A percentile compares a stretch with the other conserved stretches of the same genome.
Conservation (phyloP, 2,888 invertebrate genomes). For the Drosophila birchii region DNA sequence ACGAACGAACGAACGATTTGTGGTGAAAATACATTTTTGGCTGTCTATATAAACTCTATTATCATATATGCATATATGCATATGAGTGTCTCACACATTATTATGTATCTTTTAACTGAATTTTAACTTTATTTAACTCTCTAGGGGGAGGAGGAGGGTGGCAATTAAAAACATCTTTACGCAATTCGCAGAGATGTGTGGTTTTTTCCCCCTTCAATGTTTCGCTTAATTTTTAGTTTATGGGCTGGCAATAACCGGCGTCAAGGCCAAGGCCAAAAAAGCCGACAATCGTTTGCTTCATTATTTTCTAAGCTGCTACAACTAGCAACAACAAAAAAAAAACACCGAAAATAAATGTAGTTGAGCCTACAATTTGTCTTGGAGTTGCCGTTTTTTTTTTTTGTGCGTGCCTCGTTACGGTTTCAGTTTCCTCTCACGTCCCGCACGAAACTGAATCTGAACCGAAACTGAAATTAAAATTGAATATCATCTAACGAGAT, state of each 20-base stretch:
- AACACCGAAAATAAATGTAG: conserved; percentile 33
- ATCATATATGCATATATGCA: conserved; percentile 38
- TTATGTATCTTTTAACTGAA: not conserved
- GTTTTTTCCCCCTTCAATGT: conserved; percentile 25
- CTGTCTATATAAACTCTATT: conserved; percentile 16
- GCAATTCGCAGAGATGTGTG: conserved; percentile 54
- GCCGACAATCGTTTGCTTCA: conserved; percentile 52
- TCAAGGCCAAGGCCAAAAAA: conserved; percentile 77
- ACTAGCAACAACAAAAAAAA: conserved; percentile 53
- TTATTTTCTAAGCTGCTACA: conserved; percentile 74
- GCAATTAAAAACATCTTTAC: conserved; percentile 58
- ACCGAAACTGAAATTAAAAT: conserved; percentile 58
- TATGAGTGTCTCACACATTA: conserved; percentile 20
- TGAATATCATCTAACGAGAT: conserved; percentile 47
- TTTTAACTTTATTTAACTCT: not conserved
- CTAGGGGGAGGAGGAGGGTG: not conserved
- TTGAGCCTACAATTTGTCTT: conserved; percentile 49
- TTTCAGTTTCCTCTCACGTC: conserved; percentile 27
- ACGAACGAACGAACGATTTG: not conserved
- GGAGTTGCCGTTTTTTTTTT: conserved; percentile 36
- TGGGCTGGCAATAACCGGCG: conserved; percentile 78
- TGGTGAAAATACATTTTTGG: conserved; percentile 27
- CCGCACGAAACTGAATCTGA: conserved; percentile 45
- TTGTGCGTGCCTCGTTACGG: conserved; percentile 42
- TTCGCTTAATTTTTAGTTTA: conserved; percentile 77